Conservation (phyloP, 2,113 vertebrate species). For the Notarius lentiginosus region DNA sequence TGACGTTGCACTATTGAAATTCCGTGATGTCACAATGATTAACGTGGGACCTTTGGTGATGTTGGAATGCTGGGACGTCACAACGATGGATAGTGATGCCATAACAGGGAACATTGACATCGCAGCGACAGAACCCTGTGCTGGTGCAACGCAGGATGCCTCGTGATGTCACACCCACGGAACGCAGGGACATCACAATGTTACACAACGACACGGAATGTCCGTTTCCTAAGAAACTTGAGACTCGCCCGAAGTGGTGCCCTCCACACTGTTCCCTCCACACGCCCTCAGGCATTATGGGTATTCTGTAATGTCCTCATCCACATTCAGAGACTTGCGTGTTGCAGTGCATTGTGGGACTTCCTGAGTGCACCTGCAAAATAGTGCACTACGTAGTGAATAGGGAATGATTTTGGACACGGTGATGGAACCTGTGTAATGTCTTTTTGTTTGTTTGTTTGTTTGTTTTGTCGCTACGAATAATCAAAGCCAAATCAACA, state of each 20-base stretch:
- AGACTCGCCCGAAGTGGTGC: neutral
- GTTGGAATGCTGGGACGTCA: neutral
- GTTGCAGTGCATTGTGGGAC: constrained; percentile 2
- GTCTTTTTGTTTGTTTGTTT: neutral
- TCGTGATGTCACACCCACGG: neutral
- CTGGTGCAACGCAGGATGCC: neutral
- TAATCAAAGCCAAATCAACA: constrained; percentile 51
- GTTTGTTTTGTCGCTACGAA: constrained; percentile 38
- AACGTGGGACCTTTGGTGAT: neutral
- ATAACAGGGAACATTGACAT: too few relatives aligned
- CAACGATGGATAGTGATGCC: neutral
- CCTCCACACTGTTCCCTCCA: neutral
- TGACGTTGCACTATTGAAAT: neutral
- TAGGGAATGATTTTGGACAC: neutral
- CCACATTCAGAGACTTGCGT: neutral
- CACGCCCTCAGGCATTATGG: neutral
- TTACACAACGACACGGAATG: neutral
- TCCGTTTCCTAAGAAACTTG: neutral
- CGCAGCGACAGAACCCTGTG: too few relatives aligned
- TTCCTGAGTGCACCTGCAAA: neutral
- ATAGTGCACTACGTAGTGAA: neutral
- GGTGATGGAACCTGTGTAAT: neutral
- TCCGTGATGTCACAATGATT: neutral
- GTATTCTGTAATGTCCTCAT: neutral
- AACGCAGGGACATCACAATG: neutral